Evolutionary conservation across 1,140 invertebrate genomes (phyloP).

Genomic region (Saccostrea glomerata): DNA sequence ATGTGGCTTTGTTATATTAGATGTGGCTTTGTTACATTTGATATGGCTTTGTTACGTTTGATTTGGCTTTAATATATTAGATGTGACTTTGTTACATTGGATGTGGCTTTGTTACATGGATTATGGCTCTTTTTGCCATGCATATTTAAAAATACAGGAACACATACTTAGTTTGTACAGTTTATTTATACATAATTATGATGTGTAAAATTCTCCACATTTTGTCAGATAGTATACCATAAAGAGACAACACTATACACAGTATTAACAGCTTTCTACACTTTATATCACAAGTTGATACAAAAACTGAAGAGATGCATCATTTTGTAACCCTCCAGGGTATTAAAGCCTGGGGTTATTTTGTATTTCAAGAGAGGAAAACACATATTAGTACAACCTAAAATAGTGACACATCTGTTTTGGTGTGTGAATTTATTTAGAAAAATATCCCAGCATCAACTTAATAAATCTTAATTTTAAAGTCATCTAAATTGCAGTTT

Average conservation of each 20-base stretch:
- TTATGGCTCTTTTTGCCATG: too few species aligned
- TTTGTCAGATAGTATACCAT: background rate
- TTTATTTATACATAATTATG: conserved; percentile 28
- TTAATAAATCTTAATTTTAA: background rate
- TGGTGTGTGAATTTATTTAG: background rate
- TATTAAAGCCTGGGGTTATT: background rate
- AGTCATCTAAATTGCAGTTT: background rate
- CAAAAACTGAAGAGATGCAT: background rate
- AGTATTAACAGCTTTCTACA: background rate
- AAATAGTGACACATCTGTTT: background rate
- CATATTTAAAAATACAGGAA: too few species aligned
- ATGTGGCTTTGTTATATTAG: too few species aligned
- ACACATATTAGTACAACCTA: background rate
- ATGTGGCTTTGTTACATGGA: too few species aligned
- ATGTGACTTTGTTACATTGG: too few species aligned
- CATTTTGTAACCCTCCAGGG: background rate
- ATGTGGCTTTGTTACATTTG: too few species aligned
- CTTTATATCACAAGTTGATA: background rate
- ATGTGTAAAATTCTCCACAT: background rate
- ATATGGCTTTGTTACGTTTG: too few species aligned
- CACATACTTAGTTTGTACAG: background rate
- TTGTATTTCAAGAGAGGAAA: background rate
- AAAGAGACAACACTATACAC: conserved; percentile 29
- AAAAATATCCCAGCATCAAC: background rate
- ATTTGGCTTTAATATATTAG: too few species aligned